Percentiles rank a stretch among this genome's conserved stretches.
Evolutionary conservation across 2,113 vertebrate genomes (phyloP).

Genomic region (Benitochromis conjunctus): DNA sequence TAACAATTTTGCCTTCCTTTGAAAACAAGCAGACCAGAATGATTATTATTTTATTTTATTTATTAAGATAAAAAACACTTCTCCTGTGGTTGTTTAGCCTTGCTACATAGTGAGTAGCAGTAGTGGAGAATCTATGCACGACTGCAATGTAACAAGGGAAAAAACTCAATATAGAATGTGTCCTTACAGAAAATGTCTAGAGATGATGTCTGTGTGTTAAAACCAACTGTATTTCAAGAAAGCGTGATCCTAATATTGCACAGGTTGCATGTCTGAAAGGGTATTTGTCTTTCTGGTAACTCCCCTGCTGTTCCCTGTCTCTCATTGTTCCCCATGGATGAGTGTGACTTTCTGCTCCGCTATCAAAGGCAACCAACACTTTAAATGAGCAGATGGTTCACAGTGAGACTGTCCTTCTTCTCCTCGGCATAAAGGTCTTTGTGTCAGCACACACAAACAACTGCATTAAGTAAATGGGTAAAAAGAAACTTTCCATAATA

Average conservation of each 20-base stretch:
- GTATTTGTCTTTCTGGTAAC: not conserved
- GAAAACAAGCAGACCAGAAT: not conserved
- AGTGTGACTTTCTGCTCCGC: slow-evolving; percentile 25
- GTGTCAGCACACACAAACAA: not conserved
- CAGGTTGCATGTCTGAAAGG: not conserved
- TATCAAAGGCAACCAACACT: slow-evolving; percentile 15
- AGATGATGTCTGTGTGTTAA: not conserved
- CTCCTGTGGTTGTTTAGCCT: not conserved
- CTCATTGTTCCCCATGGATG: slow-evolving; percentile 14
- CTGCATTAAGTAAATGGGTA: not conserved
- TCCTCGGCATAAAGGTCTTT: slow-evolving; percentile 13
- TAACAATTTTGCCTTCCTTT: not conserved
- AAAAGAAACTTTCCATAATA: not conserved
- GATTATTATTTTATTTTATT: too few relatives aligned
- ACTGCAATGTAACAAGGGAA: not conserved
- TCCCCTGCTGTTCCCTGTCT: slow-evolving; percentile 11
- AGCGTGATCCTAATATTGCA: not conserved
- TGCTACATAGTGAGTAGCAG: not conserved
- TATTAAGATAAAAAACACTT: not conserved
- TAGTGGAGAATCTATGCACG: not conserved
- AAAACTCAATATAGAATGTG: not conserved
- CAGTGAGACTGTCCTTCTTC: slow-evolving; percentile 21
- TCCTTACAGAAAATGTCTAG: not conserved
- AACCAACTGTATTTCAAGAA: not conserved
- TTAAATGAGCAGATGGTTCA: slow-evolving; percentile 42